A percentile compares a stretch with the other conserved stretches of the same genome.
Conservation (phyloP, 2,113 vertebrate species). For the Pteropus alecto region DNA sequence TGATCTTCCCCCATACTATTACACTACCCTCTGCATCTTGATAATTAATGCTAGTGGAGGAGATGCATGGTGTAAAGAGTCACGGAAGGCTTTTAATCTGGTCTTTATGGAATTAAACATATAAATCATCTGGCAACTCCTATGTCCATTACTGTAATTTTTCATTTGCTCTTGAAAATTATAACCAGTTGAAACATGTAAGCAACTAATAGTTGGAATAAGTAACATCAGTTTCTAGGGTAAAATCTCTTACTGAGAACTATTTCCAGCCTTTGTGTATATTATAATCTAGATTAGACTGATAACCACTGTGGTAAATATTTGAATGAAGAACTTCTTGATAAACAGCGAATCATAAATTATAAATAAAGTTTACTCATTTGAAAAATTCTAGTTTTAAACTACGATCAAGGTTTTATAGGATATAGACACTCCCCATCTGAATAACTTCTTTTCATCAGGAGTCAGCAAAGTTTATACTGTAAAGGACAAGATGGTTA, state of each 20-base stretch:
- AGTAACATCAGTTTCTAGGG: slow-evolving; percentile 25
- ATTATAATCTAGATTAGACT: neutral
- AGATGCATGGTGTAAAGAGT: neutral
- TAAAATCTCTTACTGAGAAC: neutral
- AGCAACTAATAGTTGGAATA: neutral
- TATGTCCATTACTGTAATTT: neutral
- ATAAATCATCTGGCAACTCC: neutral
- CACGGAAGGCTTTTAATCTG: neutral
- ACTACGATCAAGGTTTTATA: neutral
- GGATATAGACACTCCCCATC: neutral
- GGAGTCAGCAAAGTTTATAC: neutral
- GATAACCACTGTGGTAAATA: neutral
- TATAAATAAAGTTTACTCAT: neutral
- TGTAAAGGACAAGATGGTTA: neutral
- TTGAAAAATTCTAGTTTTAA: slow-evolving; percentile 23
- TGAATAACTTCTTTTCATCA: neutral
- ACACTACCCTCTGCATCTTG: neutral
- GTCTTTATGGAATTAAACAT: neutral
- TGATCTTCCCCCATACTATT: rapidly evolving
- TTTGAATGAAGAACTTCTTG: neutral
- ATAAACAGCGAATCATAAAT: neutral
- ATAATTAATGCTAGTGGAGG: neutral
- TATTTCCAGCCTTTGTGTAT: neutral
- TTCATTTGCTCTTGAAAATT: slow-evolving; percentile 35
- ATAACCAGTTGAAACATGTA: neutral